Conservation (phyloP, 2,888 invertebrate species). For the Cephalotes varians region DNA sequence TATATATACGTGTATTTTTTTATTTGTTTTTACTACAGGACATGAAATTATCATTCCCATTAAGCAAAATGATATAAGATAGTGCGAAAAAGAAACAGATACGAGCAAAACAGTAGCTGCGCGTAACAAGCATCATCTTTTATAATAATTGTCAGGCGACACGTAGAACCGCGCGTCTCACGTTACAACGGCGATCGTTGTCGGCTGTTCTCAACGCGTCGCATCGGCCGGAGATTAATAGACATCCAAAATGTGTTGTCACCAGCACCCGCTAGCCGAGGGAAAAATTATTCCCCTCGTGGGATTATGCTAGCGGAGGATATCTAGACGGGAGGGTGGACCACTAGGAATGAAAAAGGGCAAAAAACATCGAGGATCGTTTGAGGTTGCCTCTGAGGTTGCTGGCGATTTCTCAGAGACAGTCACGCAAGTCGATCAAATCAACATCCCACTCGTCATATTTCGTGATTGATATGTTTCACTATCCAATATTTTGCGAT, state of each 20-base stretch:
- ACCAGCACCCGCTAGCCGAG: constrained; percentile 38
- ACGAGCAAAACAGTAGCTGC: background rate
- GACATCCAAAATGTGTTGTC: constrained; percentile 62
- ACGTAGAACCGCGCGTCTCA: constrained; percentile 30
- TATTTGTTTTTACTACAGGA: background rate
- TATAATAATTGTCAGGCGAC: constrained; percentile 75
- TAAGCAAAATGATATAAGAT: constrained; percentile 1
- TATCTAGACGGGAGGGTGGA: constrained; percentile 37
- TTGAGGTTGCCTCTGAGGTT: constrained; percentile 9
- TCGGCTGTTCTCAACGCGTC: constrained; percentile 33
- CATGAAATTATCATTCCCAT: constrained; percentile 26
- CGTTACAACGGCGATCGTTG: constrained; percentile 52
- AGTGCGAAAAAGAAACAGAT: background rate
- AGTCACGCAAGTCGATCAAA: constrained; percentile 21
- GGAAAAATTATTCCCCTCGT: constrained; percentile 58
- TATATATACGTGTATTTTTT: background rate
- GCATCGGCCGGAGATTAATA: constrained; percentile 70
- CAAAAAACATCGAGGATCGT: constrained; percentile 37
- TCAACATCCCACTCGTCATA: constrained; percentile 39
- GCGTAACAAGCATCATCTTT: constrained; percentile 73
- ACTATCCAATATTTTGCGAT: background rate
- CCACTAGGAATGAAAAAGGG: constrained; percentile 2
- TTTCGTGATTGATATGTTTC: constrained; percentile 18
- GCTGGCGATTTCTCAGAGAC: constrained; percentile 19
- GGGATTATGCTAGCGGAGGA: constrained; percentile 41